phyloP scores from a whole-genome alignment of 2,888 invertebrate species.

The Unio delphinus region DNA sequence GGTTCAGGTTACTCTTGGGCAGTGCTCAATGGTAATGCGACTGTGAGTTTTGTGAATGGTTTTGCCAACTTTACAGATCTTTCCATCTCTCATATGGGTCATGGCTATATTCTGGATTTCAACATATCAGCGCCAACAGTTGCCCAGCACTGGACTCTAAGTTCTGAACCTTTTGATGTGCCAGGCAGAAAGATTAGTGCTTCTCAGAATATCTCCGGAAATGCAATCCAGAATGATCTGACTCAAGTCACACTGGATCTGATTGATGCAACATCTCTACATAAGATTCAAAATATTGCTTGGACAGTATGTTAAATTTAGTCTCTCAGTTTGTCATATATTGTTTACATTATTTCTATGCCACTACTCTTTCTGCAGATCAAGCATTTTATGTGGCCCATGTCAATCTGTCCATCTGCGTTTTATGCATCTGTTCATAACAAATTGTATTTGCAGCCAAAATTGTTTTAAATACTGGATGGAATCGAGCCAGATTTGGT shows the following conservation, averaged over 20 bases:
- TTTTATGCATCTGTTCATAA: too few relatives aligned
- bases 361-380: too few relatives aligned
- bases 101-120: conserved; percentile 53
- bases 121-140: conserved; percentile 42
- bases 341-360: too few relatives aligned
- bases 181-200: conserved; percentile 32
- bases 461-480: too few relatives aligned
- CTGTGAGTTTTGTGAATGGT: conserved; percentile 48
- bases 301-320: conserved; percentile 35
- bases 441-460: too few relatives aligned
- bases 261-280: conserved; percentile 30
- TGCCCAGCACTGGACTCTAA: conserved; percentile 43
- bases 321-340: too few relatives aligned
- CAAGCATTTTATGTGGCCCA: too few relatives aligned
- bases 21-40: conserved; percentile 46
- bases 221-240: conserved; percentile 26
- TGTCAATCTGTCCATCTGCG: too few relatives aligned
- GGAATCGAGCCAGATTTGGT: too few relatives aligned
- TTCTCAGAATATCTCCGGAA: conserved; percentile 17
- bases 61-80: conserved; percentile 65
- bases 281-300: conserved; percentile 34
- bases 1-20: conserved; percentile 47
- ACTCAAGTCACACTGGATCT: conserved; percentile 35
- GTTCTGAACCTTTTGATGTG: conserved; percentile 33
- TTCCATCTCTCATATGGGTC: conserved; percentile 54